Conservation (phyloP, 2,888 invertebrate genomes). For the Leptogaster cylindrica region DNA sequence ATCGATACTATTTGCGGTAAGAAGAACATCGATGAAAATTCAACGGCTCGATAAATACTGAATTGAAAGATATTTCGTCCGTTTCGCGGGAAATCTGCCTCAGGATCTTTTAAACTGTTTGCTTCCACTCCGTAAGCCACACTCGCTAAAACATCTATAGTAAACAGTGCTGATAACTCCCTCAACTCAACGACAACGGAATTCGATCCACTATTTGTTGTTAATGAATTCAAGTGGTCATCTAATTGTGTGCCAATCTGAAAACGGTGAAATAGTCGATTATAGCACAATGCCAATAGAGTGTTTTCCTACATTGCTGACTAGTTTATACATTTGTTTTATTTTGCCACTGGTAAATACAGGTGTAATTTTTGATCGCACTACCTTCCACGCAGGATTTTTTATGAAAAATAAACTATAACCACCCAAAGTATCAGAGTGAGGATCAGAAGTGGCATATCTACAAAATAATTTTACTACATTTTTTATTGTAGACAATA, state of each 20-base stretch:
- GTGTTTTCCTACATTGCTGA: too few relatives aligned
- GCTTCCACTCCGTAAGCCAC: constrained; percentile 63
- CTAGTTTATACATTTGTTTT: too few relatives aligned
- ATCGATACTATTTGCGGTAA: constrained; percentile 58
- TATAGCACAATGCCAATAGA: too few relatives aligned
- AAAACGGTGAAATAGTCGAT: background rate
- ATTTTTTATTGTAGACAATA: background rate
- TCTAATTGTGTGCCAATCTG: constrained; percentile 39
- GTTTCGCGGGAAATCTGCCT: constrained; percentile 61
- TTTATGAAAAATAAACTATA: constrained; percentile 61
- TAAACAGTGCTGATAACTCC: constrained; percentile 58
- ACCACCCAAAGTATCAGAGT: constrained; percentile 61
- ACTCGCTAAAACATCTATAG: constrained; percentile 63
- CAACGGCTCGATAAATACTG: constrained; percentile 55
- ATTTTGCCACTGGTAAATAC: constrained; percentile 57
- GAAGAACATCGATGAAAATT: constrained; percentile 60
- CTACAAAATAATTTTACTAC: constrained; percentile 40
- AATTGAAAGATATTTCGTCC: constrained; percentile 61
- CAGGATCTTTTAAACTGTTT: constrained; percentile 60
- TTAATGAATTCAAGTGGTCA: background rate
- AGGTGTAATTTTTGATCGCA: constrained; percentile 62
- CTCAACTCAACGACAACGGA: constrained; percentile 55
- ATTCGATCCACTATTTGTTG: constrained; percentile 9
- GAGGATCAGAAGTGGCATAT: constrained; percentile 55
- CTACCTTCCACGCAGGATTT: constrained; percentile 62